A percentile compares a stretch with the other conserved stretches of the same genome.
phyloP scores from a whole-genome alignment of 2,888 invertebrate genomes.

The Deilephila elpenor region DNA sequence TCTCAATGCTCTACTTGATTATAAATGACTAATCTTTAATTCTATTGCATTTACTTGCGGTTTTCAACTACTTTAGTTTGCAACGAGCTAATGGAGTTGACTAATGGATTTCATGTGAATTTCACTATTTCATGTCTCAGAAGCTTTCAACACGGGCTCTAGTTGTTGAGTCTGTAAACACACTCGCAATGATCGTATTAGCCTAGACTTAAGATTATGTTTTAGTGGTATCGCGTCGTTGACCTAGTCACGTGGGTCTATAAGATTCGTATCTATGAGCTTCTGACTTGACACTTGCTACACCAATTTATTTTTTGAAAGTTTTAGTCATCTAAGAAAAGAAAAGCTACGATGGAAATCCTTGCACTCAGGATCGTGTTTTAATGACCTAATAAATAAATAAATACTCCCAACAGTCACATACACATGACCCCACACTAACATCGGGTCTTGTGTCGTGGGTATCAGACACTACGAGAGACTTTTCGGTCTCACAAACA shows the following conservation, averaged over 20 bases:
- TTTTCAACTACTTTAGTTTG: slow-evolving; percentile 10
- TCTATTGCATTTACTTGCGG: neutral
- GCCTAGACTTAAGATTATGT: neutral
- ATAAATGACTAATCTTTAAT: neutral
- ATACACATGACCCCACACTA: no score
- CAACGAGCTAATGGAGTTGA: slow-evolving; percentile 10
- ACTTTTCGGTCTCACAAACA: no score
- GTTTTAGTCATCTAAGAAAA: no score
- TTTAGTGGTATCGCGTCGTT: neutral
- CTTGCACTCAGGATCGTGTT: no score
- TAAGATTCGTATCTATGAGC: no score
- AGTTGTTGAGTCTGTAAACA: neutral
- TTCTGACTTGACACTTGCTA: no score
- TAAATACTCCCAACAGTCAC: no score
- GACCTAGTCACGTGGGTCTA: neutral
- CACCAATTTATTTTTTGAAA: no score
- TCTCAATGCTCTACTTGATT: neutral
- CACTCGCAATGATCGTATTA: neutral
- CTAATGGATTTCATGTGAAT: slow-evolving; percentile 21
- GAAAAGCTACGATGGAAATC: no score
- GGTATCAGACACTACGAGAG: no score
- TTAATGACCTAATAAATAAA: no score
- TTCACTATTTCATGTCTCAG: slow-evolving; percentile 1
- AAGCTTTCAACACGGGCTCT: neutral
- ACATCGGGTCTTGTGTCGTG: no score